Base-by-base conservation (phyloP, 2,113 vertebrate species). In the Gasterosteus aculeatus region DNA sequence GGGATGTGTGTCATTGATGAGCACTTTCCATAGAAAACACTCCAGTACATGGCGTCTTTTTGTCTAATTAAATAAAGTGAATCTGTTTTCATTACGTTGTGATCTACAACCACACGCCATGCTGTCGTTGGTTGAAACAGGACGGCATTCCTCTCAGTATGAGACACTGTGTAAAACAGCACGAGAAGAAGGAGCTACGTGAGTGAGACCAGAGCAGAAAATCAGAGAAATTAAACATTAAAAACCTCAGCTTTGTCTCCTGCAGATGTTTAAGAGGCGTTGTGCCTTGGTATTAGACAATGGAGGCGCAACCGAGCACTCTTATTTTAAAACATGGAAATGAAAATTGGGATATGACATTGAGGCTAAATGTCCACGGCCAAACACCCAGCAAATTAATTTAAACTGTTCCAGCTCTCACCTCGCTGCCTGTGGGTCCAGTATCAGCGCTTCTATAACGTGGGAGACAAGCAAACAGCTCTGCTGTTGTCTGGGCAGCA, bases 381-480 rank as follows among this genome's bases (percentile, higher is more conserved):
- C 19, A 29, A 42, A 63, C 3, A 42, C 10, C 22, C 66, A 38
- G 49, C 9, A 53, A 70, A 73, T 46, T 0, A 35, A 33, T 61
- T 53, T 12, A 14, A 29, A 58, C 1, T 41, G 31, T 22, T 72
- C 46, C 16, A 53, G 19, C 22, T 53, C 89, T 89, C 93, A 99
- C 98, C 95, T 98, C 88, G 93, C 95, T 33, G 96, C 94, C 69
- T 99, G 97, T 35, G 97, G 97, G 91, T 99, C 97, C 84, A 99
- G 93, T 87, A 99, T 97, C 78, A 99, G 93, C 41, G 97, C 96
- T 88, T 99, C 97, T 61, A 99, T 95, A 0, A 97, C 95, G 26
- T 99, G 96, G 3, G 97, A 97, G 85, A 99, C 96, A 4, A 99
- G 93, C 79, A 99, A 85, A 83, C 97, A 99, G 92, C 97, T 97